Conservation (phyloP, 1,140 invertebrate genomes). For the Drosophila erecta region DNA sequence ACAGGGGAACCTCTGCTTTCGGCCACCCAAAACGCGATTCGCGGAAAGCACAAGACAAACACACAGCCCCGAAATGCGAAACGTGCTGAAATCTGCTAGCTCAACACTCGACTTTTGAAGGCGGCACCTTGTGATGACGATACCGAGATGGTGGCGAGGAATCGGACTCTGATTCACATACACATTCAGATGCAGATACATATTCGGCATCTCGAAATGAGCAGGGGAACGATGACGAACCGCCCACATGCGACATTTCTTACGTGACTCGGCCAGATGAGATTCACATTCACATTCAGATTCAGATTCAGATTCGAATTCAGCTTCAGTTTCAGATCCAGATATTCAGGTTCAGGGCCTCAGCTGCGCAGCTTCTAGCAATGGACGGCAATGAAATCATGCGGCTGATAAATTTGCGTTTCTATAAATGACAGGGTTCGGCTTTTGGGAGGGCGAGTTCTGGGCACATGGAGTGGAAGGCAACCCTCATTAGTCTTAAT, state of each 20-base stretch:
- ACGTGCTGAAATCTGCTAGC: constrained; percentile 74
- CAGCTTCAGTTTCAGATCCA: constrained; percentile 8
- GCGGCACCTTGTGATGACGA: constrained; percentile 58
- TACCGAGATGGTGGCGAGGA: constrained; percentile 16
- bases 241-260: constrained; percentile 60
- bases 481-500: constrained; percentile 81
- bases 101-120: constrained; percentile 6
- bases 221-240: constrained; percentile 12
- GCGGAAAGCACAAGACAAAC: constrained; percentile 76
- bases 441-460: not conserved
- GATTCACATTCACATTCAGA: constrained; percentile 20
- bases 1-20: constrained; percentile 30
- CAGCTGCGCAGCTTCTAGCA: constrained; percentile 49
- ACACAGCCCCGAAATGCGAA: constrained; percentile 64
- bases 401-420: constrained; percentile 63
- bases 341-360: constrained; percentile 15
- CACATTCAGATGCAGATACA: not conserved
- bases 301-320: constrained; percentile 4
- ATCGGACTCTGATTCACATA: constrained; percentile 20
- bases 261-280: constrained; percentile 60
- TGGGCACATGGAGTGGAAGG: not conserved
- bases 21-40: constrained; percentile 73
- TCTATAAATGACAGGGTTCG: constrained; percentile 24
- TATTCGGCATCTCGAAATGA: constrained; percentile 7
- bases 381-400: constrained; percentile 59